These are phyloP conservation scores for Hirundo rustica DNA, from an alignment of 2,797 vertebrate species.

Conservation along the genomic window DNA sequence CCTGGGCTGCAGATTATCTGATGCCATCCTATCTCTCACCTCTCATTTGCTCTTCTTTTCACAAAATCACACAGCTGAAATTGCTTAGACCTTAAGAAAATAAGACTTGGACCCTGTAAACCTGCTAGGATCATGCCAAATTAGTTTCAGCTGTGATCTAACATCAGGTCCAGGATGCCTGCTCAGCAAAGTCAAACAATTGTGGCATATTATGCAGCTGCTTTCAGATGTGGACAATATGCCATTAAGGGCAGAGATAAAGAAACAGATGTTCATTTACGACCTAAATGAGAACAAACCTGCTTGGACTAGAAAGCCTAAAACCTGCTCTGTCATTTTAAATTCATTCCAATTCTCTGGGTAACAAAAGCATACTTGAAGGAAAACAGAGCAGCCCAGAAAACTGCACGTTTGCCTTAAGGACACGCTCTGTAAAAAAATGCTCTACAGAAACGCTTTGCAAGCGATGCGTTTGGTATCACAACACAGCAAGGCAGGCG, in stretches of 20 bases:
- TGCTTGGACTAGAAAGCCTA: neutral
- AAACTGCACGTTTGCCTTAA: neutral
- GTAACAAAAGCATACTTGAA: neutral
- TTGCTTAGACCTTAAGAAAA: conserved; percentile 17
- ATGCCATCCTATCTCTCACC: neutral
- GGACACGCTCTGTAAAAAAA: neutral
- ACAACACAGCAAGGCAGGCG: neutral
- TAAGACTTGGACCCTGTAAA: neutral
- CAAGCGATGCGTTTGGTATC: neutral
- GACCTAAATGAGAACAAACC: conserved; percentile 34
- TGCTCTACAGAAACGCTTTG: neutral
- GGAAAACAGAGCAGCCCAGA: neutral
- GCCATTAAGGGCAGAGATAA: conserved; percentile 34
- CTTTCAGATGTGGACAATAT: conserved; percentile 43
- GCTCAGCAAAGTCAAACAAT: conserved; percentile 40
- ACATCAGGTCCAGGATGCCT: conserved; percentile 17
- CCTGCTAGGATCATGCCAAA: neutral
- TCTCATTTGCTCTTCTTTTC: neutral
- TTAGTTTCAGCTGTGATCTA: conserved; percentile 29
- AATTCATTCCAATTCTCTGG: neutral
- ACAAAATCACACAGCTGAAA: neutral
- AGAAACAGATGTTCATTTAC: conserved; percentile 46
- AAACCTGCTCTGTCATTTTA: neutral
- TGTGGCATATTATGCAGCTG: neutral
- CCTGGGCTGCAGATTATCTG: neutral